Percentiles rank a stretch among this genome's conserved stretches.
phyloP scores from a whole-genome alignment of 2,113 vertebrate genomes.

The Microtus pennsylvanicus region DNA sequence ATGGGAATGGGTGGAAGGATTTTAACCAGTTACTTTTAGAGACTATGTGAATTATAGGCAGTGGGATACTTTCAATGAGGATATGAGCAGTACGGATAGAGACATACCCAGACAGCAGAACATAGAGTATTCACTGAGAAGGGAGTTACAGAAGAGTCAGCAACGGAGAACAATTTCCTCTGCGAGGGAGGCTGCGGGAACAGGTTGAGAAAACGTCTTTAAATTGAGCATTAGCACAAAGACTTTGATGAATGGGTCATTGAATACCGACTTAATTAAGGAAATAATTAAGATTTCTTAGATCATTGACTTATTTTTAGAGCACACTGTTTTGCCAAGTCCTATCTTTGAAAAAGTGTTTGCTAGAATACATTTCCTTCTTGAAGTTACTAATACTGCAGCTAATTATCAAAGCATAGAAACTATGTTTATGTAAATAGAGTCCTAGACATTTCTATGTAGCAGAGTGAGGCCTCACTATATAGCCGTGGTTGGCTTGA shows the following conservation, averaged over 20 bases:
- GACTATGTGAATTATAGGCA: neutral
- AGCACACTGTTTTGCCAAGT: conserved; percentile 22
- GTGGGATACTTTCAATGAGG: neutral
- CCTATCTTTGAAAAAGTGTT: neutral
- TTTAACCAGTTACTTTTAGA: neutral
- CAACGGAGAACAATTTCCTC: conserved; percentile 29
- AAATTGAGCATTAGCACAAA: conserved; percentile 43
- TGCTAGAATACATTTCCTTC: conserved; percentile 47
- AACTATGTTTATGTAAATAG: neutral
- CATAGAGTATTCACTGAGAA: neutral
- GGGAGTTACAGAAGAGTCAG: neutral
- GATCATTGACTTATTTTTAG: conserved; percentile 58
- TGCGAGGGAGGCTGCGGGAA: conserved; percentile 25
- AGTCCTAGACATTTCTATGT: neutral
- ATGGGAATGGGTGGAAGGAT: neutral
- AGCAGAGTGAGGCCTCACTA: neutral
- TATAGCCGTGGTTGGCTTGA: neutral
- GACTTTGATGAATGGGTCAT: conserved; percentile 67
- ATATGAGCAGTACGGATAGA: conserved; percentile 30
- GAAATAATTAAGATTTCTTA: conserved; percentile 67
- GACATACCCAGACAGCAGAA: conserved; percentile 15
- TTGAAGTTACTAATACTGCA: neutral
- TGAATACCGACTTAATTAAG: conserved; percentile 41
- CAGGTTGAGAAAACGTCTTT: conserved; percentile 43
- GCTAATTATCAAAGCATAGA: neutral